These are phyloP conservation scores for Piscicola geometra DNA, from an alignment of 2,888 invertebrate species.

Conservation along the genomic window DNA sequence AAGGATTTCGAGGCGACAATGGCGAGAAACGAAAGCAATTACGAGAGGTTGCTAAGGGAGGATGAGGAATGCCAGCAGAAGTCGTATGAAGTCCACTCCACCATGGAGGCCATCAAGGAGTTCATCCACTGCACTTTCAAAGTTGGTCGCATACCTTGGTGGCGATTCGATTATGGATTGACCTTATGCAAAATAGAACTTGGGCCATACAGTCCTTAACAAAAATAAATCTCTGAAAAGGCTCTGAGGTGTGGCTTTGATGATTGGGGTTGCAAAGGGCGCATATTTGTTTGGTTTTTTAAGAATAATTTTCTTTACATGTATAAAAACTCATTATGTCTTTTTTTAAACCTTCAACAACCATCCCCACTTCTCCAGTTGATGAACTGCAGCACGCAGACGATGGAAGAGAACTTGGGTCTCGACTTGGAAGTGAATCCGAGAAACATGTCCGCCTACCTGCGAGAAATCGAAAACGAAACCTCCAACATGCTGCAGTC, in stretches of 20 bases:
- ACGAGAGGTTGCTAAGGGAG: constrained; percentile 12
- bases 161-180: too few species aligned
- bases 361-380: not conserved
- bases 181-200: too few species aligned
- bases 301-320: too few species aligned
- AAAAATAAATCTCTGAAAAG: too few species aligned
- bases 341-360: too few species aligned
- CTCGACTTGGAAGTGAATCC: constrained; percentile 24
- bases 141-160: not conserved
- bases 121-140: constrained; percentile 30
- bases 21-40: not conserved
- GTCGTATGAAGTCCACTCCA: not conserved
- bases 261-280: too few species aligned
- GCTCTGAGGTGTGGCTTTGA: too few species aligned
- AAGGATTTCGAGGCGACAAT: constrained; percentile 8
- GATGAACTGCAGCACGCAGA: constrained; percentile 14
- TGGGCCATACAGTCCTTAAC: too few species aligned
- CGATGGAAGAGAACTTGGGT: constrained; percentile 21
- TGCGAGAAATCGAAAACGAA: constrained; percentile 20
- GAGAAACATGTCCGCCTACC: constrained; percentile 24
- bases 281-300: too few species aligned
- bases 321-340: too few species aligned
- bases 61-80: constrained; percentile 11
- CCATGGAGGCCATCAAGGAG: constrained; percentile 23
- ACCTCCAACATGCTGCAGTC: constrained; percentile 10